Percentiles rank a stretch among this genome's conserved stretches.
phyloP scores from a whole-genome alignment of 2,797 vertebrate genomes.

The Anabas testudineus region DNA sequence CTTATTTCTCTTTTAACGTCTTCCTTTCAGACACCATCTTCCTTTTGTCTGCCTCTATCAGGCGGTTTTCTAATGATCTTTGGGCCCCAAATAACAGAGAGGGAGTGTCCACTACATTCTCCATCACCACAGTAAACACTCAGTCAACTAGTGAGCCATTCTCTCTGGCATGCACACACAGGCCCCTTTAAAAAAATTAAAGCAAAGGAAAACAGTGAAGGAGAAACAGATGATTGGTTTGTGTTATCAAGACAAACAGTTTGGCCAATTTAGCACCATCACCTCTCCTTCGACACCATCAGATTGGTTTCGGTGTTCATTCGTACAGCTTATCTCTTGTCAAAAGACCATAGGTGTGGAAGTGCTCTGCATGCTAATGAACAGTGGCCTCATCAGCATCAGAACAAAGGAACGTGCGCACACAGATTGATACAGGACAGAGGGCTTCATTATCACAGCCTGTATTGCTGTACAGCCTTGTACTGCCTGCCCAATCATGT shows the following conservation, averaged over 20 bases:
- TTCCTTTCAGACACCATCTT: slow-evolving; percentile 5
- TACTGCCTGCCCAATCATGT: slow-evolving; percentile 23
- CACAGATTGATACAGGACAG: slow-evolving; percentile 29
- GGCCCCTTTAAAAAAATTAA: slow-evolving; percentile 60
- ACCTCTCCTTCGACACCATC: slow-evolving; percentile 53
- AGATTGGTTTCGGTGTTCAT: slow-evolving; percentile 53
- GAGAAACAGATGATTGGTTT: slow-evolving; percentile 77
- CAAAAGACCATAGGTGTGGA: slow-evolving; percentile 30
- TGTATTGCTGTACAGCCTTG: slow-evolving; percentile 1
- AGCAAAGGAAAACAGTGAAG: slow-evolving; percentile 42
- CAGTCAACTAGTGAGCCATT: slow-evolving; percentile 71
- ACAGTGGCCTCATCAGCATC: slow-evolving; percentile 36
- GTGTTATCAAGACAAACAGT: slow-evolving; percentile 37
- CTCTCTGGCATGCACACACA: slow-evolving; percentile 74
- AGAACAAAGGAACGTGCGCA: slow-evolving; percentile 40
- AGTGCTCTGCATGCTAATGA: slow-evolving; percentile 64
- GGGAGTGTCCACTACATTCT: slow-evolving; percentile 73
- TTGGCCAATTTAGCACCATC: slow-evolving; percentile 34
- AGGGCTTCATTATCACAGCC: slow-evolving; percentile 34
- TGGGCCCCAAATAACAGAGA: slow-evolving; percentile 32
- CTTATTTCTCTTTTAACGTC: neutral
- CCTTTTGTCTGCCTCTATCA: slow-evolving; percentile 37
- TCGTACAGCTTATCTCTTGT: slow-evolving; percentile 22
- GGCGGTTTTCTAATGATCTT: slow-evolving; percentile 37
- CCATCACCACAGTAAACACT: slow-evolving; percentile 79